Percentiles rank a stretch among this genome's conserved stretches.
Evolutionary conservation across 2,888 invertebrate genomes (phyloP).

Genomic region (Mythimna albipuncta): DNA sequence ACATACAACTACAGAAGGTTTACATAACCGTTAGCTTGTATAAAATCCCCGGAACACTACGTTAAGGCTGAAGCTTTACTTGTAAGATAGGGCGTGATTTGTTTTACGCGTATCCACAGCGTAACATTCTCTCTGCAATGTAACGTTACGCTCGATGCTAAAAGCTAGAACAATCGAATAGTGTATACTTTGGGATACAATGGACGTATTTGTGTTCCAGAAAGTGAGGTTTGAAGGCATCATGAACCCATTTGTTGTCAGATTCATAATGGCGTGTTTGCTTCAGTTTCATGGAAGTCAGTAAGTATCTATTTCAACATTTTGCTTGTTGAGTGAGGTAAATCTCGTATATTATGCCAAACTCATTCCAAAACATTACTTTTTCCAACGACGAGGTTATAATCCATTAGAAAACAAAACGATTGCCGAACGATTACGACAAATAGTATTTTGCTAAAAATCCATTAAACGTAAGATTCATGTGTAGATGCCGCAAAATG

Average conservation of each 20-base stretch:
- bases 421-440: background rate
- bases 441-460: too few relatives aligned
- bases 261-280: constrained; percentile 1
- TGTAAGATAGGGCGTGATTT: constrained; percentile 23
- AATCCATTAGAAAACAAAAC: background rate
- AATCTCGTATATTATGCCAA: background rate
- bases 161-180: constrained; percentile 17
- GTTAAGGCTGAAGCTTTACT: constrained; percentile 46
- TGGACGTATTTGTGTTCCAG: constrained; percentile 22
- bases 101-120: constrained; percentile 24
- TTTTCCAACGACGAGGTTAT: background rate
- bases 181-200: constrained; percentile 15
- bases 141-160: background rate
- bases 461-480: too few relatives aligned
- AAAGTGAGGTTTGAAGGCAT: constrained; percentile 8
- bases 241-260: constrained; percentile 1
- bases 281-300: background rate
- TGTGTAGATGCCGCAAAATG: too few relatives aligned
- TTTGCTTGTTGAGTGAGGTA: background rate
- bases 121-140: background rate
- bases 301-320: background rate
- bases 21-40: constrained; percentile 44
- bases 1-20: constrained; percentile 14
- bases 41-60: constrained; percentile 36
- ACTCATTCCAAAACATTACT: background rate